phyloP scores from a whole-genome alignment of 2,113 vertebrate genomes.

The Dryoscopus gambensis region DNA sequence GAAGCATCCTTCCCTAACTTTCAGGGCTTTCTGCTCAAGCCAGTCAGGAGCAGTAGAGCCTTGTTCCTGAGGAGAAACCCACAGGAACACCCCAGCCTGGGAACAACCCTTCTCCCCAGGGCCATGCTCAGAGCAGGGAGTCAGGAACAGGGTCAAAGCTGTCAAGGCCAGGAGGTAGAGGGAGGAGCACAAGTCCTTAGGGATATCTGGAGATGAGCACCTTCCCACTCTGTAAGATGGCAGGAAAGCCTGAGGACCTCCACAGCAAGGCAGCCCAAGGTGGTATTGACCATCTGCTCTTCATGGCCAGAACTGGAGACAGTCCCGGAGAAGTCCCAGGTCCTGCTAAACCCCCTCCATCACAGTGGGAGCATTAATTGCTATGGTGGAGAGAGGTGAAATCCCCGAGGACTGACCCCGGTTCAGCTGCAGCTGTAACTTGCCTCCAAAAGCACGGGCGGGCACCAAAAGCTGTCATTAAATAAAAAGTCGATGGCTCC shows the following conservation, averaged over 20 bases:
- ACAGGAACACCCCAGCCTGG: neutral
- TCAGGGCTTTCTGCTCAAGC: neutral
- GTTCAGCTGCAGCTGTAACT: neutral
- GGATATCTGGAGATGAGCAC: neutral
- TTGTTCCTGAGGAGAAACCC: neutral
- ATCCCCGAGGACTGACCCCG: neutral
- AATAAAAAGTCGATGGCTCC: neutral
- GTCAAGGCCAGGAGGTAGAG: neutral
- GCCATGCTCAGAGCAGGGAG: neutral
- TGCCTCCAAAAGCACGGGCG: neutral
- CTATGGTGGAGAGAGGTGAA: neutral
- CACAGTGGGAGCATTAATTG: neutral
- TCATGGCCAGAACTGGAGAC: neutral
- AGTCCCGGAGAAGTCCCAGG: neutral
- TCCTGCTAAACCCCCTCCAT: neutral
- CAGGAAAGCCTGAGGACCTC: neutral
- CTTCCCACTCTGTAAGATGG: neutral
- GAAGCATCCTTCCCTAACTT: neutral
- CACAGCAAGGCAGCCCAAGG: neutral
- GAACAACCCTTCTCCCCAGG: accelerated
- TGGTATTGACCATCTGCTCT: neutral
- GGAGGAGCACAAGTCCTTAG: neutral
- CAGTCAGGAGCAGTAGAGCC: neutral
- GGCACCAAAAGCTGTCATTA: neutral
- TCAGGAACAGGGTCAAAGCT: neutral